These are phyloP conservation scores for Platichthys stellatus DNA, from an alignment of 2,113 vertebrate genomes.

Conservation along the genomic window DNA sequence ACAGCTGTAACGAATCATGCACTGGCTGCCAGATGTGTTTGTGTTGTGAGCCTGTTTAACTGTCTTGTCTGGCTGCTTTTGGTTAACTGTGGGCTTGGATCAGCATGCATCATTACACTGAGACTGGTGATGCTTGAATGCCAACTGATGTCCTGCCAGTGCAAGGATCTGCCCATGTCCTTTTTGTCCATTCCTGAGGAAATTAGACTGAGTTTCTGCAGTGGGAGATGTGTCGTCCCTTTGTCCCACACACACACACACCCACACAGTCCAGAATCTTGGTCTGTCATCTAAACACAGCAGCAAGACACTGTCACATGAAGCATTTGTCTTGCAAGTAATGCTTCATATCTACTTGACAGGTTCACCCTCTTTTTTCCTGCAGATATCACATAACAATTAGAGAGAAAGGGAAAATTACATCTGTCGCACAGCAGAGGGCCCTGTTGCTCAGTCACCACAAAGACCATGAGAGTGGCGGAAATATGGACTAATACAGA, in stretches of 20 bases:
- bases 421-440: slow-evolving; percentile 38
- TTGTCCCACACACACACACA: slow-evolving; percentile 11
- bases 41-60: background rate
- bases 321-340: background rate
- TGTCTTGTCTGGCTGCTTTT: background rate
- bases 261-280: background rate
- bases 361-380: background rate
- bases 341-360: background rate
- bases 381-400: background rate
- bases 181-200: slow-evolving; percentile 62
- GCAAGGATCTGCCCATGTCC: slow-evolving; percentile 26
- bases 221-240: slow-evolving; percentile 11
- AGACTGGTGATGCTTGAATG: slow-evolving; percentile 10
- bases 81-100: background rate
- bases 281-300: background rate
- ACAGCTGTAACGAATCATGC: background rate
- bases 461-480: background rate
- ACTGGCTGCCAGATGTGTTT: background rate
- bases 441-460: slow-evolving; percentile 24
- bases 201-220: slow-evolving; percentile 63
- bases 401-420: background rate
- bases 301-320: background rate
- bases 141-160: slow-evolving; percentile 57
- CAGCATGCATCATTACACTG: background rate
- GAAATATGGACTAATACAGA: background rate